These are phyloP conservation scores for Triplophysa siluroides DNA, from an alignment of 2,113 vertebrate genomes.

Conservation along the genomic window DNA sequence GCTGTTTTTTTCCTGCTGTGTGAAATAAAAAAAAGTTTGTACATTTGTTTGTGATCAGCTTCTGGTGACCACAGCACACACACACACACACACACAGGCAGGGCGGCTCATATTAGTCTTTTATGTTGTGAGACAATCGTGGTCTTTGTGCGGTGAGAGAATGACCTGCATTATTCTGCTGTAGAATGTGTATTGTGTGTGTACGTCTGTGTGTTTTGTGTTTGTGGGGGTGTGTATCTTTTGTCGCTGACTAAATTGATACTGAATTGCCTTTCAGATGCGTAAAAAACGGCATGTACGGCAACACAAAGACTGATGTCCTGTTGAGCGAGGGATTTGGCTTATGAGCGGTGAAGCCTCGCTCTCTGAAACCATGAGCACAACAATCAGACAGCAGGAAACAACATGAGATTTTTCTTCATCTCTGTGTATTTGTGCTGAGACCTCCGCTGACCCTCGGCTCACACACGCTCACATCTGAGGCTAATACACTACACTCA, in stretches of 20 bases:
- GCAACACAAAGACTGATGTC: constrained; percentile 2
- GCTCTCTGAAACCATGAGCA: constrained; percentile 3
- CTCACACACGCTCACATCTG: too few relatives aligned
- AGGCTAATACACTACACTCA: too few relatives aligned
- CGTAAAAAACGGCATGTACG: not conserved
- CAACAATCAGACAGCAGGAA: constrained; percentile 33
- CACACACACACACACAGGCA: not conserved
- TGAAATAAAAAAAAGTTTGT: too few relatives aligned
- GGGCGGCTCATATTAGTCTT: constrained; percentile 35
- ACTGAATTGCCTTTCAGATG: constrained; percentile 23
- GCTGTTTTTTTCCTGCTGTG: not conserved
- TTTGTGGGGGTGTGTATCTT: constrained; percentile 35
- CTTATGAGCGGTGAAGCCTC: not conserved
- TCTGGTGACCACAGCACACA: not conserved
- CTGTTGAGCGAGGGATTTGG: constrained; percentile 17
- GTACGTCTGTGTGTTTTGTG: constrained; percentile 23
- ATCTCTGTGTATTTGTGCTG: not conserved
- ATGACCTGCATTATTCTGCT: constrained; percentile 35
- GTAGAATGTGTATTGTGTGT: constrained; percentile 33
- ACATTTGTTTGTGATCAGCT: not conserved
- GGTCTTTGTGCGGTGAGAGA: constrained; percentile 41
- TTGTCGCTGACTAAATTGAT: constrained; percentile 24
- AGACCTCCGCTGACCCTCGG: too few relatives aligned
- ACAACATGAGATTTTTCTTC: constrained; percentile 13
- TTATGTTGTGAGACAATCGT: constrained; percentile 35